Evolutionary conservation across 2,797 vertebrate species (phyloP).

Genomic region (Neoniphon sammara): DNA sequence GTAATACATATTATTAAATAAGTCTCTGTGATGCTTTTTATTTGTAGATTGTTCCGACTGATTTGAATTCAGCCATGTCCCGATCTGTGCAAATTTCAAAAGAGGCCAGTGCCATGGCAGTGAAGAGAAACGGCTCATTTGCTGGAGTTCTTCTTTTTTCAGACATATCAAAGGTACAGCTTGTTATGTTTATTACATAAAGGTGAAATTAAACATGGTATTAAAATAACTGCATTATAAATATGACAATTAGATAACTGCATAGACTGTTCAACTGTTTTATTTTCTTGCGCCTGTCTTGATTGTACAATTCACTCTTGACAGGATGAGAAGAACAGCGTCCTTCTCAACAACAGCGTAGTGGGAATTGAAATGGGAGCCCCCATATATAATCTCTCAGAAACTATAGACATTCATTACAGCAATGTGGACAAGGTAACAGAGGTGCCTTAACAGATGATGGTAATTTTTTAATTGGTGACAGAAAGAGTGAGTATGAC

Average conservation of each 20-base stretch:
- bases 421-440: slow-evolving; percentile 45
- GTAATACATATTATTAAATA: background rate
- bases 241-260: background rate
- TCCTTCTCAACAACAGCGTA: slow-evolving; percentile 32
- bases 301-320: background rate
- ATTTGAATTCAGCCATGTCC: fast-evolving
- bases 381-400: slow-evolving; percentile 54
- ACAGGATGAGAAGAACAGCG: slow-evolving; percentile 31
- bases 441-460: background rate
- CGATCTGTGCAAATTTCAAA: slow-evolving; percentile 24
- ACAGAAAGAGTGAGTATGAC: background rate
- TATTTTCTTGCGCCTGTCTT: background rate
- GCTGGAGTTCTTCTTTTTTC: slow-evolving; percentile 47
- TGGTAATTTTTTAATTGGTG: background rate
- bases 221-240: background rate
- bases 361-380: slow-evolving; percentile 61
- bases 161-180: slow-evolving; percentile 29
- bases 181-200: background rate
- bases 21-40: background rate
- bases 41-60: background rate
- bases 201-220: background rate
- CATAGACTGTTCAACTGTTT: background rate
- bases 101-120: slow-evolving; percentile 38
- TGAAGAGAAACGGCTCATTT: slow-evolving; percentile 13
- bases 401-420: slow-evolving; percentile 49